Evolutionary conservation across 2,888 invertebrate species (phyloP), one percentile per base, ranked within the genome.

Genomic region (Iphiclides podalirius): DNA sequence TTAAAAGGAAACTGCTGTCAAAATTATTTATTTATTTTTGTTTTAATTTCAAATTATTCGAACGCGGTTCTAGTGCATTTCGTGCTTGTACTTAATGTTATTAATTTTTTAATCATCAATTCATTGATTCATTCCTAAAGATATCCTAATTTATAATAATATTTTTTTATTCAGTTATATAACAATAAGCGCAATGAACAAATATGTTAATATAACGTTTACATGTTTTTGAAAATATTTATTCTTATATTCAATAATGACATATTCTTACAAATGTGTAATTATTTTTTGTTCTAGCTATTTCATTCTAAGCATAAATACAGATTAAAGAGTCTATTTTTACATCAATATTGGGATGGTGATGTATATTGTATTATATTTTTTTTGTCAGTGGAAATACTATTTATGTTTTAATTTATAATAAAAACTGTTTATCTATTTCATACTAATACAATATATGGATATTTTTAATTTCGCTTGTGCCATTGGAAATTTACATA

Each of bases 81-180:
- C 12, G 20, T 17, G 7, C 2, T 7, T 66, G 61, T 63, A 59
- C 63, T 61, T 48, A 60, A 57, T 43, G 47, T 46, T 48, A 40
- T 50, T 49, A 34, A 33, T 28, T 36, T 35, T 8, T 26, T 26
- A 8, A 17, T 42, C 15, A 41, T 28, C 52, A 49, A n/a, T 52
- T 34, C 17, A 23, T 51, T 48, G 50, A 48, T 46, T 41, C 26
- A 58, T 55, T 58, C 23, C 33, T 54, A 54, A 53, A 54, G 48
- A 34, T 23, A 53, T 28, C 36, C 38, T 44, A 52, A 46, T 51
- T 1, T 31, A 3, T 31, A 11, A 11, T n/a, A 31, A 11, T 12
- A 4, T 20, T 20, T 4, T 36, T 36, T 36, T 15, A 15, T 9
- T 15, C 14, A 16, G 15, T 16, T 16, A n/a, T 9, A 15, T 9